Evolutionary conservation across 2,113 vertebrate species (phyloP), one percentile per base, ranked within the genome.

Genomic region (Siniperca chuatsi): DNA sequence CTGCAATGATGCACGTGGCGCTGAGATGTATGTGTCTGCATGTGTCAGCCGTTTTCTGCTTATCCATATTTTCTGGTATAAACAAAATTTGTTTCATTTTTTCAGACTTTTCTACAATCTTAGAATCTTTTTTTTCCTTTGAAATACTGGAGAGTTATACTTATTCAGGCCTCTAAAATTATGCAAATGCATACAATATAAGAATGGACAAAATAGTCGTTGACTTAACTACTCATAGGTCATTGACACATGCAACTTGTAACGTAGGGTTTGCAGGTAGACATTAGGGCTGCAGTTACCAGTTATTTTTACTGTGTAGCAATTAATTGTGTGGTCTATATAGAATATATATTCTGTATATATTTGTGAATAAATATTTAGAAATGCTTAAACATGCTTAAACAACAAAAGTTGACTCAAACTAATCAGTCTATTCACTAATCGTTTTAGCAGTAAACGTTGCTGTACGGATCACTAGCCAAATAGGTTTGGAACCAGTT

Each of bases 1-100:
- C 78, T 74, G 75, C 69, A 57, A 0, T 9, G 37, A 69, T 75
- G 73, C 61, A 69, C 50, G 15, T 15, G 23, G 23, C 8, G 61
- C 52, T 67, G n/a, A 61, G 35, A 21, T 48, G 40, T 52, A 1
- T 40, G 37, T 35, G 37, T 62, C 33, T 72, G 42, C 15, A 10
- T 76, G 74, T 67, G 52, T 46, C 46, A 25, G 35, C 21, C 48
- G 7, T 25, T 60, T 50, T 16, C 35, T 78, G 33, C 65, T 35
- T 55, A 11, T 40, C 71, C 37, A 55, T 16, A 54, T 48, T 15
- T 48, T 48, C 13, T 15, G 46, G 4, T 48, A 48, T 48, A 15
- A 46, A 69, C 1, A 37, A 6, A 46, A 33, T 74, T 7, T 35
- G 18, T 18, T 61, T 54, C 0, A 21, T 35, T 65, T 37, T 37